Conservation (phyloP, 2,888 invertebrate genomes). For the Autographa pulchrina region DNA sequence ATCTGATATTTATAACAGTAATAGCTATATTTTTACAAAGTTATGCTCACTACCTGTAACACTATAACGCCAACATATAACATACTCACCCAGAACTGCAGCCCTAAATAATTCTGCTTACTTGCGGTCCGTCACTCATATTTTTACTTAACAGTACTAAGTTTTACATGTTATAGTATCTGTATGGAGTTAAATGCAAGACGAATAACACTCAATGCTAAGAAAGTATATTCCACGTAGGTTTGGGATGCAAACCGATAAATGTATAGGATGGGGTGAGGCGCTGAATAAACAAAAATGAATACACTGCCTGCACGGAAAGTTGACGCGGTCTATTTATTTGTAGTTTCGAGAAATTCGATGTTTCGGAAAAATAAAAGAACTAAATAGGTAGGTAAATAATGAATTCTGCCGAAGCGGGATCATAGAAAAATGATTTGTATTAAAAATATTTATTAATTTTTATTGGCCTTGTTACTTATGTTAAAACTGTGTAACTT, state of each 20-base stretch:
- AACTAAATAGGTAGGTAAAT: no score
- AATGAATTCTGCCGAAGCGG: no score
- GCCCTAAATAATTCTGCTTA: constrained; percentile 38
- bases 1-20: no score
- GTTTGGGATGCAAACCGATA: constrained; percentile 80
- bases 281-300: constrained; percentile 73
- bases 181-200: constrained; percentile 80
- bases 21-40: not conserved
- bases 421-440: no score
- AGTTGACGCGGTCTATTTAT: constrained; percentile 21
- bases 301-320: constrained; percentile 60
- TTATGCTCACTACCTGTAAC: not conserved
- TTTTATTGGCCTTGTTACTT: no score
- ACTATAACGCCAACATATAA: not conserved
- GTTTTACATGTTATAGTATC: constrained; percentile 60
- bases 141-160: constrained; percentile 40
- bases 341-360: not conserved
- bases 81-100: not conserved
- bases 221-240: constrained; percentile 76
- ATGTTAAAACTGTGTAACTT: no score
- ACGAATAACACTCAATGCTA: constrained; percentile 73
- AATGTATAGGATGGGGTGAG: constrained; percentile 79
- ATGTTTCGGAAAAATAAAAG: not conserved
- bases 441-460: no score
- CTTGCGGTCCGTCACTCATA: constrained; percentile 51